Evolutionary conservation across 2,113 vertebrate species (phyloP), one percentile per base, ranked within the genome.

Genomic region (Brienomyrus longianalis): DNA sequence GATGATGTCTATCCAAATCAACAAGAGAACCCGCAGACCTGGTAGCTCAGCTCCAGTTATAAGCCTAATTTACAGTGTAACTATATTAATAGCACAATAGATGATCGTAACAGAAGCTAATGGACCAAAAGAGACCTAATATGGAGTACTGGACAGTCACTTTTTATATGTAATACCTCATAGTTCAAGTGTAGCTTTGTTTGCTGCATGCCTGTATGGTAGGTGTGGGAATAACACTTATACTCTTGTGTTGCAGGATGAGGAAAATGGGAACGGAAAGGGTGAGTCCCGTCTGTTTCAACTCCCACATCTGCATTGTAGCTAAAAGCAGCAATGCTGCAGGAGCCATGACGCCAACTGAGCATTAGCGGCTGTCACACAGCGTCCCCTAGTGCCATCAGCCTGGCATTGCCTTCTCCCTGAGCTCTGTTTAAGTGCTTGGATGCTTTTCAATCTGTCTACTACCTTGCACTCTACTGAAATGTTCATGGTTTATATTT

Each of bases 231-330:
- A 70, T 70, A 70, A 70, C 62, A 31, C 62, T 70, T 9, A 27
- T 70, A 13, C 43, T 91, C 50, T 93, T 93, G 93, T 70, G 91
- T 84, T 83, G 89, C 95, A 99, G 98, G 97, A 97, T 94, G 97
- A 98, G 94, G 98, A 98, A 91, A 96, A 98, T 50, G 97, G 97
- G 91, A 97, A 97, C 91, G 94, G 95, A 91, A 95, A 95, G 95
- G 95, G 96, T 97, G 90, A 93, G 92, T 91, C 23, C 86, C 0
- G 7, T 39, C 3, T 31, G 15, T 0, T 5, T 23, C 31, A n/a
- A 54, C 83, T 19, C 21, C 88, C 19, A 15, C 11, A 10, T 80
- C 15, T 50, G 74, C 35, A n/a, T 45, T n/a, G 6, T 88, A 31
- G 5, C 56, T 88, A 45, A 48, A 31, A 10, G 51, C 11, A 62